A percentile compares a stretch with the other conserved stretches of the same genome.
Conservation (phyloP, 2,113 vertebrate species). For the Gavialis gangeticus region DNA sequence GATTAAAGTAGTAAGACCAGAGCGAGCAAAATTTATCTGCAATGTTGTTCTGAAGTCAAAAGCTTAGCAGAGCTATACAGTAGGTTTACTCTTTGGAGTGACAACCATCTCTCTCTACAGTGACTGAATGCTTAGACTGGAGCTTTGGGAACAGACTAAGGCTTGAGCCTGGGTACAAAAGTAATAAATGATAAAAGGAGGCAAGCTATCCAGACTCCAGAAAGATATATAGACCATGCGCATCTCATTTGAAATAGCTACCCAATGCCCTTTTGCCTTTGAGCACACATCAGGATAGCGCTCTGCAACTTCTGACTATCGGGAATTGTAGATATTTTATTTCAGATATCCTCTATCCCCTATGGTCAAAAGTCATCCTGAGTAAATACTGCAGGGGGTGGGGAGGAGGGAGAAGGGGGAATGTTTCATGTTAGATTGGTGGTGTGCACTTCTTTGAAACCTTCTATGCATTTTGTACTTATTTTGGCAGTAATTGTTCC, state of each 20-base stretch:
- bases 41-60: constrained; percentile 19
- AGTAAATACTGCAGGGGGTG: not conserved
- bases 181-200: constrained; percentile 26
- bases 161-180: constrained; percentile 4
- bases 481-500: not conserved
- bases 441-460: not conserved
- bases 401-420: not conserved
- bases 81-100: constrained; percentile 51
- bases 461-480: not conserved
- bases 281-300: not conserved
- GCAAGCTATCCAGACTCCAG: constrained; percentile 1
- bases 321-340: constrained; percentile 14
- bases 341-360: not conserved
- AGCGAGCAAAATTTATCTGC: constrained; percentile 59
- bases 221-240: constrained; percentile 21
- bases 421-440: not conserved
- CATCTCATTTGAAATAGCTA: constrained; percentile 52
- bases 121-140: constrained; percentile 28
- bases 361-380: not conserved
- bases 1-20: constrained; percentile 63
- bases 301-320: not conserved
- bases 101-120: constrained; percentile 55
- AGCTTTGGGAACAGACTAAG: not conserved
- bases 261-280: constrained; percentile 27
- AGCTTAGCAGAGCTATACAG: constrained; percentile 60